These are phyloP conservation scores for Galago senegalensis DNA, from an alignment of 2,797 vertebrate genomes.

Conservation along the genomic window DNA sequence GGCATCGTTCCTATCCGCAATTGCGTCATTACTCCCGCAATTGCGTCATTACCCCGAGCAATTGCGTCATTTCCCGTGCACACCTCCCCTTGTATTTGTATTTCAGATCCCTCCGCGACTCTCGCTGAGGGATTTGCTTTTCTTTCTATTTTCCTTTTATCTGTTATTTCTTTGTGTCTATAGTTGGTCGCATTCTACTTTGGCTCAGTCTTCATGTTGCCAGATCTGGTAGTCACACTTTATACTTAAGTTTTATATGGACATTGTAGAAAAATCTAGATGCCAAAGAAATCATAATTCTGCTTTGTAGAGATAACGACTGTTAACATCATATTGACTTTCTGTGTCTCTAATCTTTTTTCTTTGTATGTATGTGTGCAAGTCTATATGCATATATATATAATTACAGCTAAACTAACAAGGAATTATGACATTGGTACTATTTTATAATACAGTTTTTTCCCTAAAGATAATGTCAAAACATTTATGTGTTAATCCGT, in stretches of 20 bases:
- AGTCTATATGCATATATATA: not conserved
- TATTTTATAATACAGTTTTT: not conserved
- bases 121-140: not conserved
- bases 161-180: not conserved
- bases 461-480: not conserved
- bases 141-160: not conserved
- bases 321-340: not conserved
- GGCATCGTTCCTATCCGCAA: no score
- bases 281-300: not conserved
- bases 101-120: not conserved
- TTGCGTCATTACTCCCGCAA: no score
- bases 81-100: not conserved
- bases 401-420: not conserved
- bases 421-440: not conserved
- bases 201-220: not conserved
- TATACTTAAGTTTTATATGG: not conserved
- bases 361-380: not conserved
- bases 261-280: not conserved
- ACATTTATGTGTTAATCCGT: not conserved
- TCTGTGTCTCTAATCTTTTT: slow-evolving; percentile 68
- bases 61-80: not conserved
- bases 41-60: not conserved
- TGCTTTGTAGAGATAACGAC: not conserved
- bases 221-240: not conserved
- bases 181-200: not conserved